Base-by-base conservation (phyloP, 2,888 invertebrate genomes). In the Theretra japonica region DNA sequence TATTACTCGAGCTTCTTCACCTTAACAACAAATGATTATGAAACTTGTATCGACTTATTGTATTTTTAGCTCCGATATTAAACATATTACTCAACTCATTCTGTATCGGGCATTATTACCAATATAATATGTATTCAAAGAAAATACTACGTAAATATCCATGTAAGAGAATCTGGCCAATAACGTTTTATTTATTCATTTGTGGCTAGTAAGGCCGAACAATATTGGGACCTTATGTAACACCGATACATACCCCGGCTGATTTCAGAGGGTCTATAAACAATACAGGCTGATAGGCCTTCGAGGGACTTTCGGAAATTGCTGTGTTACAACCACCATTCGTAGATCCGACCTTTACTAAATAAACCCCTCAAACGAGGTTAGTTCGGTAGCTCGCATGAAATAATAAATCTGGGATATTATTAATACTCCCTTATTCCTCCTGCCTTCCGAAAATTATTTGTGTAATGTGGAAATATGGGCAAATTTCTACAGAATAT, bases 131-230 rank as follows among this genome's bases (percentile, higher is more conserved):
- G 30, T 60, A 30, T 30, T 65, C 48, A 17, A 48, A 48, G 48
- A 48, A 23, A 6, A 65, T 65, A 11, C 33, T 62, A 33, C 62
- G 41, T 62, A 62, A 41, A 41, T 41, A 62, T 41, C 69, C 4
- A 69, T 30, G 56, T 70, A 69, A 69, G 33, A 57, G 23, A 58
- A 58, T 58, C 25, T 33, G 33, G 71, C 72, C 71, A 72, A 76
- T 80, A 75, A 75, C 30, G 17, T 41, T 62, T 72, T 69, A 69
- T 72, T 81, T 81, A 81, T 77, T 81, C 78, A 78, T 68, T 65
- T 17, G 17, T 65, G 74, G 71, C 71, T 73, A 69, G 75, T 75
- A 68, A 70, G 58, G 69, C 73, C 73, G 73, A n/a, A 76, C 74
- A 75, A 76, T 80, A 80, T 77, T 69, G 75, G 69, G 59, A 17